These are phyloP conservation scores for Aphis gossypii DNA, from an alignment of 1,140 invertebrate genomes.

Conservation along the genomic window DNA sequence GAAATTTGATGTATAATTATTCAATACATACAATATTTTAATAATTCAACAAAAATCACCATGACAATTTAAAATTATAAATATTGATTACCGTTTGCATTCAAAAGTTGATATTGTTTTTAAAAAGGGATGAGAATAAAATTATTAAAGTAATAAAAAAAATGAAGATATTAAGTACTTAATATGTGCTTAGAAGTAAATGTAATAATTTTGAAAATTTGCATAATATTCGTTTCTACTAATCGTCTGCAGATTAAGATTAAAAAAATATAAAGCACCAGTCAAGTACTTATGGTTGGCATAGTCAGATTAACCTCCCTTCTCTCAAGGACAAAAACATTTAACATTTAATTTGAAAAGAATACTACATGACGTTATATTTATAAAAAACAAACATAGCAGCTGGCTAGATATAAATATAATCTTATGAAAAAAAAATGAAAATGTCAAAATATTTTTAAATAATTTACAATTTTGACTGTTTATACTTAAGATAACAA, in stretches of 20 bases:
- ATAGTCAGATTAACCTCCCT: neutral
- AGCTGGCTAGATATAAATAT: neutral
- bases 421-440: neutral
- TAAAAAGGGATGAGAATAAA: neutral
- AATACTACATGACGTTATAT: neutral
- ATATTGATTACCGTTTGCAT: neutral
- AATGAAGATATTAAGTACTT: neutral
- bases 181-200: neutral
- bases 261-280: neutral
- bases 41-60: neutral
- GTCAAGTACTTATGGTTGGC: neutral
- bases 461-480: too few species aligned
- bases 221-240: neutral
- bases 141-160: neutral
- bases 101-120: neutral
- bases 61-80: neutral
- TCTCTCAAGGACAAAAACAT: neutral
- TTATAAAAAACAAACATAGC: neutral
- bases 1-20: neutral
- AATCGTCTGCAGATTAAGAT: neutral
- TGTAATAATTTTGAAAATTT: neutral
- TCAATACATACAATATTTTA: neutral
- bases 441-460: neutral
- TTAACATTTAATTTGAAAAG: neutral
- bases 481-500: too few species aligned